Evolutionary conservation across 2,888 invertebrate species (phyloP).

Genomic region (Cinara cedri): DNA sequence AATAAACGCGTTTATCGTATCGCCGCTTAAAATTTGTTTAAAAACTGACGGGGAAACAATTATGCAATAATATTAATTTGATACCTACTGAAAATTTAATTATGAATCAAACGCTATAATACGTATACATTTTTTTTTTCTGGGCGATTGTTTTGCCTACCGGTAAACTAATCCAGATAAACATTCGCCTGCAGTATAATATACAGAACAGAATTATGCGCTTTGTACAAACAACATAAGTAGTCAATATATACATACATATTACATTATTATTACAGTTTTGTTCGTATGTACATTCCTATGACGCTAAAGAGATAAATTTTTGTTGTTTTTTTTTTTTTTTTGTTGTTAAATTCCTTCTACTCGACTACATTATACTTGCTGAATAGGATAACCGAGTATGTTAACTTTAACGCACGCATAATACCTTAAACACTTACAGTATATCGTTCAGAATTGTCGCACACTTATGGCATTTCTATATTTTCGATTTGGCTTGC

Average conservation of each 20-base stretch:
- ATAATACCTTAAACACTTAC: neutral
- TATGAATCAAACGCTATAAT: conserved; percentile 5
- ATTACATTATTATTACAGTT: neutral
- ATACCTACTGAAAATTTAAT: neutral
- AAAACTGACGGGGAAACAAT: conserved; percentile 1
- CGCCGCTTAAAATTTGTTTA: neutral
- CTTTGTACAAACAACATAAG: neutral
- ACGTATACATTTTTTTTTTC: neutral
- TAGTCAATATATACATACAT: neutral
- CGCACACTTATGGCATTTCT: too few species aligned
- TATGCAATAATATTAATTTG: neutral
- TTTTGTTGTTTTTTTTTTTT: neutral
- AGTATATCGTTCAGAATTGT: too few species aligned
- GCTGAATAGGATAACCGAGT: neutral
- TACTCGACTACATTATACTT: neutral
- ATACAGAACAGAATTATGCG: too few species aligned
- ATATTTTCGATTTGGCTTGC: too few species aligned
- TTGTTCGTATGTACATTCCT: neutral
- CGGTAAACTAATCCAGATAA: neutral
- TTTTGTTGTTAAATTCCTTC: conserved; percentile 2
- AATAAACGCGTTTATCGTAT: neutral
- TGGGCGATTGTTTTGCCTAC: neutral
- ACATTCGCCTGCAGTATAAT: too few species aligned
- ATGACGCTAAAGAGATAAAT: neutral
- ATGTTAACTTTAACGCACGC: neutral